Evolutionary conservation across 2,797 vertebrate species (phyloP), one percentile per base, ranked within the genome.

Genomic region (Simalia tracyae): DNA sequence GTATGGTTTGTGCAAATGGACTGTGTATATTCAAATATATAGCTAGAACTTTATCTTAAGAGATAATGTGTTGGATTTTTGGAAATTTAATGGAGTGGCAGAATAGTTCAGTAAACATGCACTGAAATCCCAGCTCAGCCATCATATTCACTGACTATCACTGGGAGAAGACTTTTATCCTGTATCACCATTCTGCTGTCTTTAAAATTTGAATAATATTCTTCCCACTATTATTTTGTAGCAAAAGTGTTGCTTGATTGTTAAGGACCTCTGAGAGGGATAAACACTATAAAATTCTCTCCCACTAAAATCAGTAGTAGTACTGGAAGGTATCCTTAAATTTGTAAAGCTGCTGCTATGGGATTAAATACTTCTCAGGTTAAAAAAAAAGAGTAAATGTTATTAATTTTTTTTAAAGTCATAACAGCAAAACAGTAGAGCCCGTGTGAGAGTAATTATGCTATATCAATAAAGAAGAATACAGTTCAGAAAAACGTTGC

Each of bases 1-100:
- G 92, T 61, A 57, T 76, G 24, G 59, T 66, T 91, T 91, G 4
- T 17, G n/a, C 28, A 86, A 94, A 19, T 11, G 2, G 63, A 2
- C 2, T 92, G 0, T 0, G 42, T 90, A 46, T 91, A 24, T n/a
- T 91, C 72, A 85, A 68, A 61, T 68, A 84, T 36, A 46, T 14
- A 85, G 31, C 87, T 15, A 84, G 57, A 66, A 68, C 26, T 19
- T 90, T 24, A 50, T 90, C 4, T 60, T 66, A 84, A 12, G 19
- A n/a, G 84, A 68, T 90, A 92, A 24, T 0, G 0, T 56, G 8
- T 0, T 0, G 88, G 17, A 89, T 31, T 46, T 68, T 86, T 36
- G 57, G 26, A 28, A 81, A 5, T 42, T 92, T 56, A 36, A 54
- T 6, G 59, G 85, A 24, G 26, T 84, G 19, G 22, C 28, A 56